Conservation (phyloP, 1,140 invertebrate species). For the Chlorops oryzae region DNA sequence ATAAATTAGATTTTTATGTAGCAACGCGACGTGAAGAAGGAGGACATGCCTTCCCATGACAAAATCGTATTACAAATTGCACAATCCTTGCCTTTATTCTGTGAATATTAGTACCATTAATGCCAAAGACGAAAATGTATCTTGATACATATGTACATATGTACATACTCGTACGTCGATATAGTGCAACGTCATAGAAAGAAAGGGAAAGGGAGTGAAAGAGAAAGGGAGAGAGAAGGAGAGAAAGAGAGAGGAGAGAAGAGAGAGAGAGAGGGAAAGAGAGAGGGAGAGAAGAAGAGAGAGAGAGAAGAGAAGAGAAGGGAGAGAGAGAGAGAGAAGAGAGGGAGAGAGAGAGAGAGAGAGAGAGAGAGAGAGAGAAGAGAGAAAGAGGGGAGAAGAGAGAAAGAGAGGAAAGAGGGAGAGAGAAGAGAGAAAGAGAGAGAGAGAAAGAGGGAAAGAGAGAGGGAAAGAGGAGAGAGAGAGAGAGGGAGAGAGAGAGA, state of each 20-base stretch:
- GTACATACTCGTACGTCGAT: too few relatives aligned
- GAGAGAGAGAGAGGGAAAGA: neutral
- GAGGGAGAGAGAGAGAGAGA: neutral
- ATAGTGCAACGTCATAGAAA: too few relatives aligned
- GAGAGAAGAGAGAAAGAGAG: neutral
- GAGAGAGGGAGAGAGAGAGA: neutral
- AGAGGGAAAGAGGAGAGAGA: neutral
- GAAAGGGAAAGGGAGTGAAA: too few relatives aligned
- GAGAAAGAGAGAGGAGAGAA: too few relatives aligned
- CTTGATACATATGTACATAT: neutral
- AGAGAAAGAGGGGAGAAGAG: neutral
- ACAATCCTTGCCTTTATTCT: too few relatives aligned
- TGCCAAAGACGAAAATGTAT: slow-evolving; percentile 2
- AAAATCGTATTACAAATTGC: too few relatives aligned
- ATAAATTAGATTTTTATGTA: too few relatives aligned
- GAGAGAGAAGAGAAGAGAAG: neutral
- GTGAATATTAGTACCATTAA: too few relatives aligned
- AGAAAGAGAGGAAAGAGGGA: neutral
- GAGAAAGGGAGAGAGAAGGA: too few relatives aligned
- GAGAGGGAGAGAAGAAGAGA: neutral
- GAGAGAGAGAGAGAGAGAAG: neutral
- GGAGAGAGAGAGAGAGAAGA: neutral
- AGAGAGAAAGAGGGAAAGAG: neutral
- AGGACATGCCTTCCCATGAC: too few relatives aligned
- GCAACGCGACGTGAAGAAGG: too few relatives aligned